Evolutionary conservation across 2,888 invertebrate species (phyloP).

Genomic region (Cynaeus angustus): DNA sequence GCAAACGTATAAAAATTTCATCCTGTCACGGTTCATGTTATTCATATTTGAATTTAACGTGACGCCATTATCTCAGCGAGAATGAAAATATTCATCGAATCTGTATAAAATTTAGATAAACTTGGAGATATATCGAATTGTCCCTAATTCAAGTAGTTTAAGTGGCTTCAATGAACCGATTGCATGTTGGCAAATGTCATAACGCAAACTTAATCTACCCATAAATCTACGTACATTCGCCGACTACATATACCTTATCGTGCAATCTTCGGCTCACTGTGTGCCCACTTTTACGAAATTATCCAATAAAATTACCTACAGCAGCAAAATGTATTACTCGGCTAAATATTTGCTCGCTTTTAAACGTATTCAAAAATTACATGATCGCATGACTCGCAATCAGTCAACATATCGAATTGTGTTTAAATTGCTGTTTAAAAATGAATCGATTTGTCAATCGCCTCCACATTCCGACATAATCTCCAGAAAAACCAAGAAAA

Average conservation of each 20-base stretch:
- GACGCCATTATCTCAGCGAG: slow-evolving; percentile 13
- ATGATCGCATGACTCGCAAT: slow-evolving; percentile 28
- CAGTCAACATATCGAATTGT: slow-evolving; percentile 11
- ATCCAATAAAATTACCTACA: slow-evolving; percentile 38
- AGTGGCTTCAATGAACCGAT: slow-evolving; percentile 54
- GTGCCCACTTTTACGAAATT: slow-evolving; percentile 38
- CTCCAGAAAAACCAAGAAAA: slow-evolving; percentile 28
- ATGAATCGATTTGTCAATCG: slow-evolving; percentile 40
- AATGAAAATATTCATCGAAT: slow-evolving; percentile 19
- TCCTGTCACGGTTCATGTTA: slow-evolving; percentile 19
- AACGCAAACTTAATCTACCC: slow-evolving; percentile 48
- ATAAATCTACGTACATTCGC: slow-evolving; percentile 47
- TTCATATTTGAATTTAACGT: slow-evolving; percentile 31
- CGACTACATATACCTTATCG: slow-evolving; percentile 41
- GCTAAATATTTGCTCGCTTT: slow-evolving; percentile 40
- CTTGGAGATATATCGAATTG: slow-evolving; percentile 47
- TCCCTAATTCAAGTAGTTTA: slow-evolving; percentile 51
- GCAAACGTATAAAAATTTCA: slow-evolving; percentile 29
- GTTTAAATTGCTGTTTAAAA: slow-evolving; percentile 39
- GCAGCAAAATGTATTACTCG: slow-evolving; percentile 29
- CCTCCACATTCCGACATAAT: slow-evolving; percentile 13
- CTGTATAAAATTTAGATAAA: slow-evolving; percentile 44
- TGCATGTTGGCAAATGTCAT: slow-evolving; percentile 54
- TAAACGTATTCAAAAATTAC: slow-evolving; percentile 38
- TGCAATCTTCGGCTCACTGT: slow-evolving; percentile 33